A percentile compares a stretch with the other conserved stretches of the same genome.
Evolutionary conservation across 2,797 vertebrate genomes (phyloP).

Genomic region (Sylvia borin): DNA sequence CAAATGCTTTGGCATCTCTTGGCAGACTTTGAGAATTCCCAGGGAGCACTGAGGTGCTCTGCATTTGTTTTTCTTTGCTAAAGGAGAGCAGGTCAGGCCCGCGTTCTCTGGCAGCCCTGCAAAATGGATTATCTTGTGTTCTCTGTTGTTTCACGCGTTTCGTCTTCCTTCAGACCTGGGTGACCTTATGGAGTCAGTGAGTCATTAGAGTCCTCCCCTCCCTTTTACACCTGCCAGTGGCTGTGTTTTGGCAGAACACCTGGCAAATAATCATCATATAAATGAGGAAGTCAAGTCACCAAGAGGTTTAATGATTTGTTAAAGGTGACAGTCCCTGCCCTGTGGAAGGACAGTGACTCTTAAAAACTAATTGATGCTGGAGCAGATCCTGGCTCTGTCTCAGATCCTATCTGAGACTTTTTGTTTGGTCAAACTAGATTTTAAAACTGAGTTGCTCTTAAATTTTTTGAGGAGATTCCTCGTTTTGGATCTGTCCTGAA

Average conservation of each 20-base stretch:
- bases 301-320: background rate
- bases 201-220: background rate
- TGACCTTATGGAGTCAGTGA: background rate
- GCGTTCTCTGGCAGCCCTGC: background rate
- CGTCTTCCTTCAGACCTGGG: background rate
- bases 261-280: background rate
- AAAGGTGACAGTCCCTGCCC: background rate
- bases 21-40: background rate
- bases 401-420: background rate
- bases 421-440: background rate
- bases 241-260: constrained; percentile 5
- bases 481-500: background rate
- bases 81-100: background rate
- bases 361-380: background rate
- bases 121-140: background rate
- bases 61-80: background rate
- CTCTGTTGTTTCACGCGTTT: background rate
- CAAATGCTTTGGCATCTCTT: background rate
- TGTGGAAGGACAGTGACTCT: background rate
- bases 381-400: background rate
- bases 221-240: background rate
- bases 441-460: background rate
- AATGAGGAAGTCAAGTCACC: background rate
- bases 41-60: background rate
- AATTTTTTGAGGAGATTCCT: background rate